Base-by-base conservation (phyloP, 2,113 vertebrate species). In the Cichladusa arquata region DNA sequence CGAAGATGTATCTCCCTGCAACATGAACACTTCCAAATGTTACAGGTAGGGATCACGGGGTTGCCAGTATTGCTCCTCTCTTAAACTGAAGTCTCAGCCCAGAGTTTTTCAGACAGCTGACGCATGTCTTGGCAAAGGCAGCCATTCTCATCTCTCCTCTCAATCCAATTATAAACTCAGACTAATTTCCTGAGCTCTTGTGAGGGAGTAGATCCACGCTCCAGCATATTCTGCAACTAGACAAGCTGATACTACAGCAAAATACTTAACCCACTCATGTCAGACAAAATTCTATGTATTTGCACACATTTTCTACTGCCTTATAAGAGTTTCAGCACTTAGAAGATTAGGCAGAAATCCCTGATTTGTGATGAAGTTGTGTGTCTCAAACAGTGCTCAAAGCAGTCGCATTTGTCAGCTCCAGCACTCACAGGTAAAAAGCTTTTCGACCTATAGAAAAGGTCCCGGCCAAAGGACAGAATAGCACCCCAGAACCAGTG, bases 111-210 rank as follows among this genome's bases (percentile, higher is more conserved):
- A 74, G 78, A n/a, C 61, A 71, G 90, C 66, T 82, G 74, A 73
- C 0, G 1, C 36, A 42, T 0, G 3, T 36, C 66, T 88, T 72
- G 44, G 60, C 4, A 0, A 57, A 86, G 50, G 60, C 78, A 76
- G 60, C 65, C 79, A 11, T 40, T 92, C 38, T 83, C 4, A 4
- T 89, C 53, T 77, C 25, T 81, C 36, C 72, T 79, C 54, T 47
- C 79, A 85, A 82, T 82, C 81, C 96, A 93, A 88, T 93, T 90
- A 96, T 71, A 92, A 94, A 88, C 61, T 94, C 70, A 90, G 57
- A 87, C 70, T 88, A 76, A 94, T 95, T 91, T 94, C 85, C 90
- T 76, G 81, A 90, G 81, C 48, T 69, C 53, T 53, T 87, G 66
- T 45, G 73, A 94, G 58, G 57, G 66, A 85, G 58, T 51, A 90